phyloP scores from a whole-genome alignment of 2,888 invertebrate species.

The Amorpha juglandis region DNA sequence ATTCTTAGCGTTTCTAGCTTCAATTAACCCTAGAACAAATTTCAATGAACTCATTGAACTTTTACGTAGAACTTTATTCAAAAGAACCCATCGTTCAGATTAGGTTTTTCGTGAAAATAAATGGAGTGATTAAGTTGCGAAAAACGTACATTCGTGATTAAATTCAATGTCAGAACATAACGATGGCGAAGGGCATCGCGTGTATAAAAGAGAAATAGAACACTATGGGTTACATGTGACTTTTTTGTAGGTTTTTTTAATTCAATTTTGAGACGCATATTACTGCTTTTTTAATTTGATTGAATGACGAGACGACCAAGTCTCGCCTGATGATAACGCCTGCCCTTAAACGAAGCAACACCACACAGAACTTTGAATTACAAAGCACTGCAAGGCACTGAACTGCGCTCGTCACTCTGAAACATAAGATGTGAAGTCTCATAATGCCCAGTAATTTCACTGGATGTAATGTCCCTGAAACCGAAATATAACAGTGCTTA shows the following conservation, averaged over 20 bases:
- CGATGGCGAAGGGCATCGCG: conserved; percentile 19
- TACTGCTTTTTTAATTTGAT: no score
- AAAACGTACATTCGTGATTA: conserved; percentile 20
- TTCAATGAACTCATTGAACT: not conserved
- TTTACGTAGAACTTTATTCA: not conserved
- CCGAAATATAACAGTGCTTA: no score
- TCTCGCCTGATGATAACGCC: no score
- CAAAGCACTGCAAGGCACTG: no score
- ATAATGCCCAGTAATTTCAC: no score
- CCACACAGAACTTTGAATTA: no score
- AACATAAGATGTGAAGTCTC: no score
- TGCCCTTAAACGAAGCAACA: no score
- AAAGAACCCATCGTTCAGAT: not conserved
- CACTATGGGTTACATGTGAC: not conserved
- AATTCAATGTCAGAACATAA: conserved; percentile 17
- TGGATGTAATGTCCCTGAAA: no score
- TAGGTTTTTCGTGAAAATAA: not conserved
- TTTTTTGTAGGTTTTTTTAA: not conserved
- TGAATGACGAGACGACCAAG: no score
- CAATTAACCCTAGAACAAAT: not conserved
- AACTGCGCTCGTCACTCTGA: no score
- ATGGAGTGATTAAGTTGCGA: conserved; percentile 13
- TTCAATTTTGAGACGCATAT: not conserved
- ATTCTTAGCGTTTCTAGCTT: not conserved
- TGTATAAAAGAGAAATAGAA: not conserved